A percentile compares a stretch with the other conserved stretches of the same genome.
Conservation (phyloP, 2,888 invertebrate genomes). For the Enoplolaimus lenunculus region DNA sequence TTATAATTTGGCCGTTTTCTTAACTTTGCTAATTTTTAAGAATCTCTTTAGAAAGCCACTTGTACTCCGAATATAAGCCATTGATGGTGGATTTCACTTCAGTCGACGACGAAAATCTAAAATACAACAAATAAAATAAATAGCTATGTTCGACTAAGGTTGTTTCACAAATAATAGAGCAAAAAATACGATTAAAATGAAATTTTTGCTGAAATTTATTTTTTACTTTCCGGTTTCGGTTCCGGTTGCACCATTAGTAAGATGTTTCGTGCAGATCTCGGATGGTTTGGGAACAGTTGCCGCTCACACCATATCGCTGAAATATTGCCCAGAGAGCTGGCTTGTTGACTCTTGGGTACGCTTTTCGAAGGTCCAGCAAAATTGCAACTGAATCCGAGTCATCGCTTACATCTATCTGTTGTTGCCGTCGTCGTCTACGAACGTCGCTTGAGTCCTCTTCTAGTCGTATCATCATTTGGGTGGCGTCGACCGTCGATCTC, state of each 20-base stretch:
- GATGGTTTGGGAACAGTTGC: slow-evolving; percentile 5
- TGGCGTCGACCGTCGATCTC: slow-evolving; percentile 3
- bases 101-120: too few species aligned
- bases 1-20: too few species aligned
- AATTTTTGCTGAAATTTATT: too few species aligned
- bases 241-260: background rate
- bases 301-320: slow-evolving; percentile 3
- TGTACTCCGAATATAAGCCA: too few species aligned
- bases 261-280: slow-evolving; percentile 10
- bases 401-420: background rate
- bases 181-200: too few species aligned
- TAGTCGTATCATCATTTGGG: slow-evolving; percentile 8
- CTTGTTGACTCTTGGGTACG: slow-evolving; percentile 7
- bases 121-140: too few species aligned
- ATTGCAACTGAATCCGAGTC: background rate
- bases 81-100: too few species aligned
- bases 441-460: background rate
- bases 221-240: too few species aligned
- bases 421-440: background rate
- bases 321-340: background rate
- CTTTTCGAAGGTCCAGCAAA: slow-evolving; percentile 9
- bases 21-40: too few species aligned
- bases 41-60: too few species aligned
- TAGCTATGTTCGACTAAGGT: too few species aligned
- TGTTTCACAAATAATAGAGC: too few species aligned